A percentile compares a stretch with the other conserved stretches of the same genome.
Conservation (phyloP, 2,797 vertebrate species). For the Hypotaenidia okinawae region DNA sequence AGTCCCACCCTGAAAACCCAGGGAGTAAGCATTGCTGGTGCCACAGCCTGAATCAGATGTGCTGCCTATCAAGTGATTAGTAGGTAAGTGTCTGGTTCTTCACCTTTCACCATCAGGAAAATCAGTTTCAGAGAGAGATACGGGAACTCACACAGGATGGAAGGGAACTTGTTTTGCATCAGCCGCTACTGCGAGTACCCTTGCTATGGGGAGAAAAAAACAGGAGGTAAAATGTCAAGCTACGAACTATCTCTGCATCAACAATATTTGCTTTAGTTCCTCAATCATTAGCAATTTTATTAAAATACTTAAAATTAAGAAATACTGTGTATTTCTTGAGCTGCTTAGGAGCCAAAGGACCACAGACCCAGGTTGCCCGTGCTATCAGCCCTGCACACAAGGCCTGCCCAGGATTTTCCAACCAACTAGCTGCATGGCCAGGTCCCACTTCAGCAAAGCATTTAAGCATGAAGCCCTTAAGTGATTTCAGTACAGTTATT, state of each 20-base stretch:
- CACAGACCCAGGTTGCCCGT: accelerated
- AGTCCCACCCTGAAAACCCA: neutral
- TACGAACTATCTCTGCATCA: neutral
- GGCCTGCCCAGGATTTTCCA: neutral
- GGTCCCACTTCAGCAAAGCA: neutral
- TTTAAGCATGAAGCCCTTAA: neutral
- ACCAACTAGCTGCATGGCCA: neutral
- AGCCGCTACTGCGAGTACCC: neutral
- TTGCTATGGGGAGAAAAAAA: neutral
- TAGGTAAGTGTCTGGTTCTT: neutral
- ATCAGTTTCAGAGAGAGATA: neutral
- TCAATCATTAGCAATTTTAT: neutral
- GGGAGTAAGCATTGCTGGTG: neutral
- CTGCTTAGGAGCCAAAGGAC: neutral
- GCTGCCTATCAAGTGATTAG: neutral
- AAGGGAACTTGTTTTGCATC: neutral
- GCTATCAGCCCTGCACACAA: accelerated
- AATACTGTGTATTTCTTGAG: neutral
- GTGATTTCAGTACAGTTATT: neutral
- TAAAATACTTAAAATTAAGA: neutral
- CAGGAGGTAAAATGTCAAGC: neutral
- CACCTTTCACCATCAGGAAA: neutral
- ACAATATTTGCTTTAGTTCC: neutral
- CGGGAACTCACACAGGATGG: neutral
- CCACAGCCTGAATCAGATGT: neutral